Evolutionary conservation across 2,113 vertebrate species (phyloP), one percentile per base, ranked within the genome.

Genomic region (Girardinichthys multiradiatus): DNA sequence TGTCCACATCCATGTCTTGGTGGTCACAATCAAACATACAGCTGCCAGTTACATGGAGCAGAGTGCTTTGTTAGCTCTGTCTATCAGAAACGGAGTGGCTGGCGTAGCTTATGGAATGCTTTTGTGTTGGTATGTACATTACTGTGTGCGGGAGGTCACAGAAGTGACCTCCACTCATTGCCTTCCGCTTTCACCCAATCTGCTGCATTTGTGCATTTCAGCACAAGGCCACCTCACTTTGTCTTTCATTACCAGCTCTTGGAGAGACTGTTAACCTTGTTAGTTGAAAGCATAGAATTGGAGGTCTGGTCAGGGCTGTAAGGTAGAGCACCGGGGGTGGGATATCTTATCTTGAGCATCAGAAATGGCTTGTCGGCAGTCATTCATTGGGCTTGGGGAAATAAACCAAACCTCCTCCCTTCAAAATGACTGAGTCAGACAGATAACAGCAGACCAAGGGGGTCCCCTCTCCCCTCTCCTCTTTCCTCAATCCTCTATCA

Each of bases 321-420:
- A 82, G 76, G 74, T 60, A 76, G 76, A 79, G 88, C 76, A 82
- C 81, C 35, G 74, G 89, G 88, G 86, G 90, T 90, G 89, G 89
- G 86, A 87, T 90, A 80, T 85, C 92, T 94, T 94, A 95, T 94
- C 93, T 84, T 59, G 35, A 85, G 77, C 86, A 94, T 94, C 93
- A 92, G 89, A 94, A 94, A 94, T 92, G 91, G 86, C 91, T 92
- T 94, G 94, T 93, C 91, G 80, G 90, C 93, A 93, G 91, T 87
- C 94, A 94, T 93, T 94, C 94, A 93, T 93, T 90, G 92, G 79
- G 84, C 89, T 87, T 73, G 74, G 85, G 90, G 90, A 89, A 94
- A 94, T 92, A 94, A 92, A 92, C 90, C 91, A 91, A 92, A 88
- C 86, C 70, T 63, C 90, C 37, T 60, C 60, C 59, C 35, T 63